phyloP scores from a whole-genome alignment of 2,888 invertebrate genomes.

The Agriopis leucophaearia region DNA sequence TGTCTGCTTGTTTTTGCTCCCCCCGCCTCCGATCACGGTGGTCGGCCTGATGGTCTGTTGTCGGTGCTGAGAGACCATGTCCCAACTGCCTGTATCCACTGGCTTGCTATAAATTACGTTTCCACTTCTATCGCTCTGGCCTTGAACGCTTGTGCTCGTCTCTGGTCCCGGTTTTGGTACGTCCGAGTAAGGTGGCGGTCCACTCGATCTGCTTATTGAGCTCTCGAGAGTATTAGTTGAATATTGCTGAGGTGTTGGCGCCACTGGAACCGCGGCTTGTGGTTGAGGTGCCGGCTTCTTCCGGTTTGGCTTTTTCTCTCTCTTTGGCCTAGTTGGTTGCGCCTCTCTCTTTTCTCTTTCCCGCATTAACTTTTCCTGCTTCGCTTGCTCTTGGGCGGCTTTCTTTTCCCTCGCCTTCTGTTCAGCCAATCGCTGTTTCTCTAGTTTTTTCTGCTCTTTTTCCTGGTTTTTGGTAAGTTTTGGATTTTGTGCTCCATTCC shows the following conservation, averaged over 20 bases:
- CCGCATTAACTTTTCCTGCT: conserved; percentile 60
- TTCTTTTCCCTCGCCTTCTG: conserved; percentile 61
- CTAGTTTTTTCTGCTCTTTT: conserved; percentile 65
- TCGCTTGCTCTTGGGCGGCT: conserved; percentile 57
- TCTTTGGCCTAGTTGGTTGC: conserved; percentile 51
- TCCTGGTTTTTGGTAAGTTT: conserved; percentile 52
- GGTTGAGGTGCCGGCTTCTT: conserved; percentile 46
- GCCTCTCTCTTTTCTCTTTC: conserved; percentile 55
- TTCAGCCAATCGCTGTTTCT: conserved; percentile 62
- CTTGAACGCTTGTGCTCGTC: conserved; percentile 37
- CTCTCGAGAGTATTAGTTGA: conserved; percentile 75
- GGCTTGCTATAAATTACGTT: conserved; percentile 71
- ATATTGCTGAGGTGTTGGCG: conserved; percentile 46
- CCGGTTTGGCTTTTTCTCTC: conserved; percentile 44
- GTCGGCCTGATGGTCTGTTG: conserved; percentile 67
- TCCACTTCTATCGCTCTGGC: conserved; percentile 57
- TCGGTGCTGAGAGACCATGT: conserved; percentile 84
- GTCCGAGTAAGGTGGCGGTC: conserved; percentile 74
- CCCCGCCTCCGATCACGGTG: conserved; percentile 34
- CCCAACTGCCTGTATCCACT: conserved; percentile 77
- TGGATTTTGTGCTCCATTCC: conserved; percentile 45
- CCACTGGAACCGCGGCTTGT: conserved; percentile 40
- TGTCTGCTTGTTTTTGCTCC: conserved; percentile 54
- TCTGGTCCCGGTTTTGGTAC: conserved; percentile 42
- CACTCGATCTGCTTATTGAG: conserved; percentile 74